phyloP scores from a whole-genome alignment of 1,140 invertebrate species.

The Eulimnadia texana region DNA sequence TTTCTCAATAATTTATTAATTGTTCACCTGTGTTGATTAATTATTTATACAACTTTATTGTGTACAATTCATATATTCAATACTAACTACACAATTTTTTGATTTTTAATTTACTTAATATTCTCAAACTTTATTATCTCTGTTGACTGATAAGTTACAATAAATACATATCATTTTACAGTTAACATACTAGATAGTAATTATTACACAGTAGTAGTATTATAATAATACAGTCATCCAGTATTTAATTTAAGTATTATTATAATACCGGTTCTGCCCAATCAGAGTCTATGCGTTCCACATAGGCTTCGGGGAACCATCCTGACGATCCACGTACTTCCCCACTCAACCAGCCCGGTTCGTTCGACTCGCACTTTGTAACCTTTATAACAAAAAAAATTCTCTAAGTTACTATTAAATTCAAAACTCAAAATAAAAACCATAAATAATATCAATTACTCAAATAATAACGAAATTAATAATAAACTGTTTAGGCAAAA shows the following conservation, averaged over 20 bases:
- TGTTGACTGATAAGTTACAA: not conserved
- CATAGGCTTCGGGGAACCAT: slow-evolving; percentile 98
- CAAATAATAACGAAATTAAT: not conserved
- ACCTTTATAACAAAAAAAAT: slow-evolving; percentile 37
- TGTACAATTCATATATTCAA: not conserved
- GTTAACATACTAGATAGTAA: too few species aligned
- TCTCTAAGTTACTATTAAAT: not conserved
- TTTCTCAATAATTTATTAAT: not conserved
- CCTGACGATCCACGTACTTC: slow-evolving; percentile 73
- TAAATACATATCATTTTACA: too few species aligned
- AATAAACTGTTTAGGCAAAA: slow-evolving; percentile 1
- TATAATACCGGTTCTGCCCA: slow-evolving; percentile 6
- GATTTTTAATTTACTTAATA: not conserved
- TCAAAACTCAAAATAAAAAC: not conserved
- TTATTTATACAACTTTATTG: too few species aligned
- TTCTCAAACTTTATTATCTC: not conserved
- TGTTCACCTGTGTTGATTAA: too few species aligned
- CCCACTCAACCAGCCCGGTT: slow-evolving; percentile 94
- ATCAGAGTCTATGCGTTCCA: slow-evolving; percentile 49
- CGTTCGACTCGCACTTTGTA: slow-evolving; percentile 66
- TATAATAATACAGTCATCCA: too few species aligned
- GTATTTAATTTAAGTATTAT: not conserved
- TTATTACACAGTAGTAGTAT: too few species aligned
- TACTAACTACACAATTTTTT: not conserved
- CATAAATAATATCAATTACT: not conserved